phyloP scores from a whole-genome alignment of 2,797 vertebrate species.

The Mus caroli region DNA sequence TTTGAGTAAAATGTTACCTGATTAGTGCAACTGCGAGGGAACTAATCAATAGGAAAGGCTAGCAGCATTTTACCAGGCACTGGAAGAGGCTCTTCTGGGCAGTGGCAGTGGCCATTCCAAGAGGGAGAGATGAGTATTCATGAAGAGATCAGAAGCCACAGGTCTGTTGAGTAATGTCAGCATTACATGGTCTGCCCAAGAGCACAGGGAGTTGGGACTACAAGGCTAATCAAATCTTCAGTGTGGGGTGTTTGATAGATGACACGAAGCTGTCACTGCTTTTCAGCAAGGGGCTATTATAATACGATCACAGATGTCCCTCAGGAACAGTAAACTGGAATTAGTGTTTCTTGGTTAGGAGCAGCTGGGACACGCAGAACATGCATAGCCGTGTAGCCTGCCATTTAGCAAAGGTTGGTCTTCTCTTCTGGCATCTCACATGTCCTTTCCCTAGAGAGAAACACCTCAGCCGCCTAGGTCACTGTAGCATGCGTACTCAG shows the following conservation, averaged over 20 bases:
- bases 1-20: constrained; percentile 24
- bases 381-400: background rate
- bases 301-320: background rate
- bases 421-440: background rate
- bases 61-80: background rate
- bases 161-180: background rate
- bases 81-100: background rate
- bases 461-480: constrained; percentile 6
- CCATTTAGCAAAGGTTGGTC: background rate
- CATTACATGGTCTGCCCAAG: background rate
- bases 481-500: background rate
- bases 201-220: background rate
- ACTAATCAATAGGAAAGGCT: background rate
- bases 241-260: background rate
- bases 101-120: background rate
- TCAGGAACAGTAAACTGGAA: background rate
- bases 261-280: background rate
- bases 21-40: constrained; percentile 41
- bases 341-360: background rate
- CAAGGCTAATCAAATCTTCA: background rate
- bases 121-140: background rate
- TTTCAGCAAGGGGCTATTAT: background rate
- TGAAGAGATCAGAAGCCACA: background rate
- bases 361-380: background rate
- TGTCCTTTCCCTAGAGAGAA: background rate